Conservation (phyloP, 2,113 vertebrate species). For the Brachypodius melanocephalos region DNA sequence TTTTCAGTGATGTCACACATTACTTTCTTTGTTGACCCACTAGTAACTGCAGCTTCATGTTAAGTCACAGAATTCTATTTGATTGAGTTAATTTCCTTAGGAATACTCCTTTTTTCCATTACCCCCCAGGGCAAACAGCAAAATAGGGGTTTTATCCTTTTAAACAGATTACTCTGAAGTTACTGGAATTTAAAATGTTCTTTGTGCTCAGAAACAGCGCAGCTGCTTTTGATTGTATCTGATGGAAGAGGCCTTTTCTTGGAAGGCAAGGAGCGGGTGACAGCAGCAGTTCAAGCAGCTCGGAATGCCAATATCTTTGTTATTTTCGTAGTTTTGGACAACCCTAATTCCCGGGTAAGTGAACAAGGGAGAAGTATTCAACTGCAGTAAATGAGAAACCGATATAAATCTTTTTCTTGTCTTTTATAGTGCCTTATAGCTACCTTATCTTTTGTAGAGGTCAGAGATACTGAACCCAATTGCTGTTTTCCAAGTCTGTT, state of each 20-base stretch:
- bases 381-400: neutral
- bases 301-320: slow-evolving; percentile 88
- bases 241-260: slow-evolving; percentile 94
- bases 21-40: neutral
- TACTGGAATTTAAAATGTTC: neutral
- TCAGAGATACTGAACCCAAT: neutral
- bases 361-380: neutral
- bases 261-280: slow-evolving; percentile 93
- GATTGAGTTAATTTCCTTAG: neutral
- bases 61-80: neutral
- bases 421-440: neutral
- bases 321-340: slow-evolving; percentile 95
- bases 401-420: neutral
- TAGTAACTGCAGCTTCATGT: neutral
- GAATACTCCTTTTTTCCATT: neutral
- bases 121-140: neutral
- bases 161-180: neutral
- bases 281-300: slow-evolving; percentile 82
- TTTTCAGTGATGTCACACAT: neutral
- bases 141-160: neutral
- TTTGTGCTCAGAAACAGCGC: slow-evolving; percentile 82
- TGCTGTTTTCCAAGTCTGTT: neutral
- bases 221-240: slow-evolving; percentile 92
- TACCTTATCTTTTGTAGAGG: neutral
- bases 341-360: slow-evolving; percentile 91